Percentiles rank a stretch among this genome's conserved stretches.
phyloP scores from a whole-genome alignment of 2,888 invertebrate species.

The Rhodophaea formosa region DNA sequence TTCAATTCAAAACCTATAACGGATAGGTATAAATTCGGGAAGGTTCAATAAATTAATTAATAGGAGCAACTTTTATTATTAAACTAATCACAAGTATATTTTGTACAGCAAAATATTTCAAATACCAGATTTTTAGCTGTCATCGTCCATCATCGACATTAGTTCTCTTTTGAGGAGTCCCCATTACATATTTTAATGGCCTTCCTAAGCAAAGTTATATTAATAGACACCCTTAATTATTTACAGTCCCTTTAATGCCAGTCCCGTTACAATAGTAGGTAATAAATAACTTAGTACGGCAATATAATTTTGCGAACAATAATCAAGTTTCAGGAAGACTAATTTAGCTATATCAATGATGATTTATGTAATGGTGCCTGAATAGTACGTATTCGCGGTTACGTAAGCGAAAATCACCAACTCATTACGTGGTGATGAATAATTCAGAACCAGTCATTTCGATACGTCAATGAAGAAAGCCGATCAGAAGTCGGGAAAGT shows the following conservation, averaged over 20 bases:
- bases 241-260: not conserved
- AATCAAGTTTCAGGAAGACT: not conserved
- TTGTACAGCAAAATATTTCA: no score
- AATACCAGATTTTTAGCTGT: no score
- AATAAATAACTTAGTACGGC: not conserved
- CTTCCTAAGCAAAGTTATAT: no score
- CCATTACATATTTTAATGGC: no score
- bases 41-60: not conserved
- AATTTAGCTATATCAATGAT: conserved; percentile 1
- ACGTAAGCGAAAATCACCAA: conserved; percentile 5
- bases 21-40: not conserved
- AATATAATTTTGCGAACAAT: not conserved
- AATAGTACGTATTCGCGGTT: not conserved
- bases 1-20: not conserved
- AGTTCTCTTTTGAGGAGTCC: no score
- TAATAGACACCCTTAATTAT: not conserved
- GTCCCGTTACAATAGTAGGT: not conserved
- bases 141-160: no score
- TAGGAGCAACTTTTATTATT: no score
- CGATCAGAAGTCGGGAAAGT: conserved; percentile 1
- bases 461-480: conserved; percentile 15
- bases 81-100: no score
- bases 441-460: conserved; percentile 11
- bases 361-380: conserved; percentile 13
- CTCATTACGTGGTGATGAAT: conserved; percentile 9